Conservation (phyloP, 2,797 vertebrate species). For the Apodemus agrarius region DNA sequence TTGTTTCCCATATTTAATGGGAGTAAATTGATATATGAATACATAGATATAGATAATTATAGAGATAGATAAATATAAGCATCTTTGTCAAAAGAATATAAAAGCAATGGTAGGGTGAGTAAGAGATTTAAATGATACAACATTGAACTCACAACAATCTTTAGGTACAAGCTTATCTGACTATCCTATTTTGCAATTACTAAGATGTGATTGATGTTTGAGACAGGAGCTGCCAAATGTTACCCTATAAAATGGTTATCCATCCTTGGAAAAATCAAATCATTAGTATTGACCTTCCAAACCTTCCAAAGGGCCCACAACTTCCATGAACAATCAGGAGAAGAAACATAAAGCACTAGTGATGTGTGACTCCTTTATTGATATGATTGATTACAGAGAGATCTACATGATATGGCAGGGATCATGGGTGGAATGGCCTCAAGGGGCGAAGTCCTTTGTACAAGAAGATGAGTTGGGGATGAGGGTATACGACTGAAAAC, state of each 20-base stretch:
- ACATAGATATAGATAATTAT: not conserved
- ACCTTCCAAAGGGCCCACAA: not conserved
- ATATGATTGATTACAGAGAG: constrained; percentile 68
- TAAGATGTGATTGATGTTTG: not conserved
- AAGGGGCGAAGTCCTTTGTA: constrained; percentile 62
- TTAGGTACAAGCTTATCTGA: not conserved
- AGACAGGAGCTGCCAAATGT: not conserved
- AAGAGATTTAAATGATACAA: not conserved
- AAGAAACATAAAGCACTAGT: constrained; percentile 41
- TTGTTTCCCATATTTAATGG: constrained; percentile 6
- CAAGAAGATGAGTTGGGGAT: constrained; percentile 21
- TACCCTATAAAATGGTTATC: not conserved
- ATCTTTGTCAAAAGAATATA: not conserved
- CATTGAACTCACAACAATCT: not conserved
- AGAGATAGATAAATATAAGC: not conserved
- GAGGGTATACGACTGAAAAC: not conserved
- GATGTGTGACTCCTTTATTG: constrained; percentile 46
- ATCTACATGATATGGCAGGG: not conserved
- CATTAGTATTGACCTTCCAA: constrained; percentile 42
- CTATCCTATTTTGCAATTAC: not conserved
- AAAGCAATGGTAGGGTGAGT: not conserved
- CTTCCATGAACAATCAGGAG: not conserved
- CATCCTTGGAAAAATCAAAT: constrained; percentile 11
- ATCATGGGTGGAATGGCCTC: constrained; percentile 55
- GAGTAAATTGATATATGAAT: not conserved